Base-by-base conservation (phyloP, 1,140 invertebrate genomes). In the Globodera rostochiensis region DNA sequence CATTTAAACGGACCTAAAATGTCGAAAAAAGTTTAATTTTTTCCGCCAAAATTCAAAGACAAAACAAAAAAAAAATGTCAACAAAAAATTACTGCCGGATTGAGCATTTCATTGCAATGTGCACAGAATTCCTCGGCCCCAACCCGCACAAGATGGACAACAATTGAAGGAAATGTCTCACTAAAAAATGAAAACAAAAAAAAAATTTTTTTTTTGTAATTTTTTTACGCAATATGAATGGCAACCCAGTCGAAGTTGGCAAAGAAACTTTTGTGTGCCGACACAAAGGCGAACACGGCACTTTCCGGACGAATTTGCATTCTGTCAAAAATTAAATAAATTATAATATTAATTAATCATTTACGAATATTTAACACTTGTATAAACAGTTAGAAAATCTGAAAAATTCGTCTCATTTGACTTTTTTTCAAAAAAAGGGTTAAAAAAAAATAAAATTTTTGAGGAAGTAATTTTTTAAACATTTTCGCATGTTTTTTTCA, bases 201-300 rank as follows among this genome's bases (percentile, higher is more conserved):
- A 67, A 45, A 66, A 45, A 60, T n/a, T 66, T 69, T 45, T 60
- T 45, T 66, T 50, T 25, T 53, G 25, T 46, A 74, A 76, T 3
- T n/a, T 9, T 6, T 57, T 78, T 47, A 78, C 77, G 77, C 15
- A 8, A 78, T 78, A 11, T 64, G 70, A 50, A 78, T 45, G n/a
- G 46, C 66, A 25, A 78, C 50, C 77, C 77, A 78, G 6, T 78
- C 77, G 70, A 78, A 78, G 5, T 69, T 78, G 46, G 66, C 70
- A 7, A 13, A 69, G 66, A 46, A 78, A 6, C 15, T 21, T 47
- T 78, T 78, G 9, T 78, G 77, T 3, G 77, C 77, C 21, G 64
- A 36, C n/a, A 69, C 70, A 45, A 78, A 78, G 11, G 64, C 49
- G 47, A 69, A 50, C 46, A 78, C 66, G 53, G 77, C 70, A 45